Base-by-base conservation (phyloP, 1,140 invertebrate genomes). In the Liolophura sinensis region DNA sequence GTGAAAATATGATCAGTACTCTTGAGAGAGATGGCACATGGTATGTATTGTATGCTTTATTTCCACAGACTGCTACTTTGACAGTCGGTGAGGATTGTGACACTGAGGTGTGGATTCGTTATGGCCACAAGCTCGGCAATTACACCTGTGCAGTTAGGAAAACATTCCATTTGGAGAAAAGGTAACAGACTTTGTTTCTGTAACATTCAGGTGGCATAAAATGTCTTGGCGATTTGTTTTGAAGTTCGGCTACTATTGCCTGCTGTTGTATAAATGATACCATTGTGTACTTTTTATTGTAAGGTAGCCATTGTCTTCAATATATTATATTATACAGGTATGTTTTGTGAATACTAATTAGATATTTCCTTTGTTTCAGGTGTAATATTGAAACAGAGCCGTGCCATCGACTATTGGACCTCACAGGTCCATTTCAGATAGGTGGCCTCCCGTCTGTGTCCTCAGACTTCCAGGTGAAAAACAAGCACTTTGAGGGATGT, bases 351-450 rank as follows among this genome's bases (percentile, higher is more conserved):
- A n/a, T 5, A 54, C 3, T 54, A 54, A 24, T 40, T 5, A 1
- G 15, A 59, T 25, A 15, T 55, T 46, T 57, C 14, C 47, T 40
- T 58, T 58, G 64, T 61, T 79, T 87, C 18, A 88, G 92, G 58
- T 98, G 96, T 81, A 88, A 90, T 14, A 89, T 92, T 61, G 87
- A 93, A 16, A 95, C 94, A 0, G 94, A 97, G 82, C 93, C 92
- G 9, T 99, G 97, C 78, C 93, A 97, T 79, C 89, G 96, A 55
- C 96, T 97, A 78, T 82, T 99, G 24, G 97, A 99, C 83, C 84
- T 99, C 5, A 97, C 95, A 0, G 96, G 96, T 1, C 96, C 97
- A 0, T 81, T 99, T 12, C 95, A 98, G 82, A 85, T 99, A 22
- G 97, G 97, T 3, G 96, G 96, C 0, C 82, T 98, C 5, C 96